Conservation (phyloP, 2,888 invertebrate species). For the Pseudeuparius sepicola region DNA sequence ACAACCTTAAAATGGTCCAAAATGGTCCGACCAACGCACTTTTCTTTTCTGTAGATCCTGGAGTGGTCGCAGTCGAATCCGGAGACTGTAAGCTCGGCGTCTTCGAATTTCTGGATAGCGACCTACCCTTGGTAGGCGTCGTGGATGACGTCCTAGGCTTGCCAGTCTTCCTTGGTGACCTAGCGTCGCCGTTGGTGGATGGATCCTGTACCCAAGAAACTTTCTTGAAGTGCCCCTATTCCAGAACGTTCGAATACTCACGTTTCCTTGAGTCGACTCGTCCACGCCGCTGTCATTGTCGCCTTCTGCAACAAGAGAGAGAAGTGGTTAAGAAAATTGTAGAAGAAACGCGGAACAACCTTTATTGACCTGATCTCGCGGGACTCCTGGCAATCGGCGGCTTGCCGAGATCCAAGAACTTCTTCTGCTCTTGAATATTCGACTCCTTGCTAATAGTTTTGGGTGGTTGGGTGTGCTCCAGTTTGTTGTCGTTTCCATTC, state of each 20-base stretch:
- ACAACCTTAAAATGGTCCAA: too few relatives aligned
- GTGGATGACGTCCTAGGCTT: slow-evolving; percentile 40
- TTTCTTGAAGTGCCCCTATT: slow-evolving; percentile 3
- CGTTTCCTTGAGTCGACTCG: slow-evolving; percentile 71
- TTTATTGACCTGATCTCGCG: slow-evolving; percentile 24
- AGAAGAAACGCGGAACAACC: too few relatives aligned
- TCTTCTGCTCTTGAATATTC: too few relatives aligned
- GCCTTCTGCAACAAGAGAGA: slow-evolving; percentile 54
- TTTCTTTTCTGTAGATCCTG: slow-evolving; percentile 54
- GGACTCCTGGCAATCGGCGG: slow-evolving; percentile 24
- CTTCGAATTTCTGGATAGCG: slow-evolving; percentile 38
- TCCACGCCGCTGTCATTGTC: slow-evolving; percentile 77
- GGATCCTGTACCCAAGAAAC: slow-evolving; percentile 28
- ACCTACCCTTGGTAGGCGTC: slow-evolving; percentile 37
- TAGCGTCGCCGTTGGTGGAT: slow-evolving; percentile 54
- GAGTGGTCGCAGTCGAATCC: slow-evolving; percentile 46
- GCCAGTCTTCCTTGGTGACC: slow-evolving; percentile 62
- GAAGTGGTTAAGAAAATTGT: slow-evolving; percentile 13
- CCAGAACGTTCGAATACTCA: slow-evolving; percentile 39
- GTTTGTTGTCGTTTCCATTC: too few relatives aligned
- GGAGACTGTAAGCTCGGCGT: slow-evolving; percentile 59
- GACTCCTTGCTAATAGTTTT: too few relatives aligned
- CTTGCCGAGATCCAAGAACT: slow-evolving; percentile 17
- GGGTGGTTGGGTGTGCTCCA: too few relatives aligned
- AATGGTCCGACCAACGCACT: too few relatives aligned